phyloP scores from a whole-genome alignment of 2,113 vertebrate species.

The Accipiter virgatus region DNA sequence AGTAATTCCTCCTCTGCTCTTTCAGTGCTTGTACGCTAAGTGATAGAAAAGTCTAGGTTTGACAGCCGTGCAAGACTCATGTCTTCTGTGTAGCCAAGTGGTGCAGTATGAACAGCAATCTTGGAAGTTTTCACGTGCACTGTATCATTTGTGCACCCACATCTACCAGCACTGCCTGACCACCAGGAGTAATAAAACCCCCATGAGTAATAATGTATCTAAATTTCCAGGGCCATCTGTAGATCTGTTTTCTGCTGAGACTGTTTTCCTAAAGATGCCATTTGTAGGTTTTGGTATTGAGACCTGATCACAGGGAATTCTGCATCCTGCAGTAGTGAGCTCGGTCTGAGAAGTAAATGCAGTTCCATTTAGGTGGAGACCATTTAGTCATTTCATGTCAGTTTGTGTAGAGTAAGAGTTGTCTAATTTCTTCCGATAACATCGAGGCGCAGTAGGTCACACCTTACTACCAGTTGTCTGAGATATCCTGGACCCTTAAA shows the following conservation, averaged over 20 bases:
- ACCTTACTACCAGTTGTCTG: background rate
- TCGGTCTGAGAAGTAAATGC: background rate
- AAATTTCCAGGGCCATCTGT: background rate
- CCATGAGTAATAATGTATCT: background rate
- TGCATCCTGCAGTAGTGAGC: background rate
- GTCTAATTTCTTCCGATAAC: background rate
- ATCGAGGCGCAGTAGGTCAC: background rate
- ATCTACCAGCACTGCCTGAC: background rate
- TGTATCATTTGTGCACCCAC: accelerated
- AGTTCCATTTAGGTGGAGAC: background rate
- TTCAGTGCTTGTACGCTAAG: background rate
- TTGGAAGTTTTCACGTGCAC: background rate
- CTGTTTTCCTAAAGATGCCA: background rate
- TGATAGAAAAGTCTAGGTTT: background rate
- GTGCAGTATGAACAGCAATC: background rate
- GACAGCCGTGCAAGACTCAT: background rate
- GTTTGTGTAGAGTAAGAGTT: background rate
- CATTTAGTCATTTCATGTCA: background rate
- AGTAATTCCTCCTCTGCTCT: constrained; percentile 46
- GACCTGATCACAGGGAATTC: background rate
- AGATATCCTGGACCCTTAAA: background rate
- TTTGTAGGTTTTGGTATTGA: background rate
- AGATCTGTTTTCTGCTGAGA: background rate
- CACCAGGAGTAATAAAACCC: background rate
- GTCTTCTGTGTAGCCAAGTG: background rate